Evolutionary conservation across 1,140 invertebrate genomes (phyloP).

Genomic region (Sitobion miscanthi): DNA sequence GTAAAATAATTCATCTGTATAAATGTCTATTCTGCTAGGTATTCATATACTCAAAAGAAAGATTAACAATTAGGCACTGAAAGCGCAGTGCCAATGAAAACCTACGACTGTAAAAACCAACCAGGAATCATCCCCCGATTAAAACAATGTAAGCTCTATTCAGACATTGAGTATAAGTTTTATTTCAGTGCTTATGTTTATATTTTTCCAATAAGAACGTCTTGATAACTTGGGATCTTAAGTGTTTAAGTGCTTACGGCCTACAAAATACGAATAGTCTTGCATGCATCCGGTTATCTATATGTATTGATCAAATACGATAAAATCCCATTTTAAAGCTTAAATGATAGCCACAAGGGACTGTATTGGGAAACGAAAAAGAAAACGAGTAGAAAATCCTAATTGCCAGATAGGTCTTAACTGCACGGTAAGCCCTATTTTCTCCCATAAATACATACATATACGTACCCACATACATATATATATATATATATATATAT

Average conservation of each 20-base stretch:
- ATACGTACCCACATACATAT: background rate
- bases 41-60: too few relatives aligned
- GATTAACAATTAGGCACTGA: background rate
- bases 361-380: background rate
- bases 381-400: slow-evolving; percentile 4
- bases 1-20: too few relatives aligned
- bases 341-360: slow-evolving; percentile 18
- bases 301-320: slow-evolving; percentile 10
- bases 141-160: background rate
- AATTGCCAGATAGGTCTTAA: slow-evolving; percentile 32
- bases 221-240: background rate
- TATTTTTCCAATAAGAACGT: background rate
- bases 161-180: background rate
- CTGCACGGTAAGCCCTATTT: background rate
- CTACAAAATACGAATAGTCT: background rate
- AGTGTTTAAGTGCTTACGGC: background rate
- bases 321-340: background rate
- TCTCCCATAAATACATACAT: background rate
- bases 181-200: background rate
- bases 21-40: too few relatives aligned
- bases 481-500: background rate
- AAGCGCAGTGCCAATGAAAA: background rate
- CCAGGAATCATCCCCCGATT: background rate
- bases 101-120: background rate
- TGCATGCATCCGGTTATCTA: background rate